Percentiles rank a stretch among this genome's conserved stretches.
phyloP scores from a whole-genome alignment of 2,797 vertebrate genomes.

The Simalia tracyae region DNA sequence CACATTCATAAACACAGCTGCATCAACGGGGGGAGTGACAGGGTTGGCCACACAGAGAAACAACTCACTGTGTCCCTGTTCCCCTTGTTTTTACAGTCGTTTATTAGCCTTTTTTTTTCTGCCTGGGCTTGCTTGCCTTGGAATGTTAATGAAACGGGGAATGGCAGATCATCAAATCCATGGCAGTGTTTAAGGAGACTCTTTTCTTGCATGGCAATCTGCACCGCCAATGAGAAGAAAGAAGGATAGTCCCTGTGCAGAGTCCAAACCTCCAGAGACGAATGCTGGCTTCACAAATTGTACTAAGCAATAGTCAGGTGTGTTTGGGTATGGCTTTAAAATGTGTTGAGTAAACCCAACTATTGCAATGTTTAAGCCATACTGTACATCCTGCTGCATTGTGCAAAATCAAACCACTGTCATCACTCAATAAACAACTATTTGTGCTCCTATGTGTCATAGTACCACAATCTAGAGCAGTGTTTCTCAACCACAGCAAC shows the following conservation, averaged over 20 bases:
- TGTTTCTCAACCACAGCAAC: no score
- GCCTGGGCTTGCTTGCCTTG: conserved; percentile 11
- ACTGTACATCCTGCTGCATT: no score
- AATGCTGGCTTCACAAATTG: no score
- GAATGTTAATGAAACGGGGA: conserved; percentile 37
- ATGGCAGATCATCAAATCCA: conserved; percentile 9
- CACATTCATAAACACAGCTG: conserved; percentile 79
- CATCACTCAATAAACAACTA: no score
- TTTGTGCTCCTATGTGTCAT: not conserved
- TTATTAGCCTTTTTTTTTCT: conserved; percentile 33
- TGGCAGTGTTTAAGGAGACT: conserved; percentile 18
- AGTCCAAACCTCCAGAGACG: no score
- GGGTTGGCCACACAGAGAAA: conserved; percentile 56
- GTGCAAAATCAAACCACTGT: no score
- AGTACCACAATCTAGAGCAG: no score
- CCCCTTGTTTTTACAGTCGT: conserved; percentile 29
- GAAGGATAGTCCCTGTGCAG: not conserved
- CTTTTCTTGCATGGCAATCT: conserved; percentile 6
- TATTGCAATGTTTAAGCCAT: no score
- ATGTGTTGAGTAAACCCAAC: no score
- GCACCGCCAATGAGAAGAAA: conserved; percentile 6
- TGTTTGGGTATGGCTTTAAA: no score
- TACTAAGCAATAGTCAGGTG: no score
- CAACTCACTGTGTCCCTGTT: conserved; percentile 56
- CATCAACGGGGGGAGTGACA: not conserved